Base-by-base conservation (phyloP, 2,888 invertebrate genomes). In the Hartigia nigra region DNA sequence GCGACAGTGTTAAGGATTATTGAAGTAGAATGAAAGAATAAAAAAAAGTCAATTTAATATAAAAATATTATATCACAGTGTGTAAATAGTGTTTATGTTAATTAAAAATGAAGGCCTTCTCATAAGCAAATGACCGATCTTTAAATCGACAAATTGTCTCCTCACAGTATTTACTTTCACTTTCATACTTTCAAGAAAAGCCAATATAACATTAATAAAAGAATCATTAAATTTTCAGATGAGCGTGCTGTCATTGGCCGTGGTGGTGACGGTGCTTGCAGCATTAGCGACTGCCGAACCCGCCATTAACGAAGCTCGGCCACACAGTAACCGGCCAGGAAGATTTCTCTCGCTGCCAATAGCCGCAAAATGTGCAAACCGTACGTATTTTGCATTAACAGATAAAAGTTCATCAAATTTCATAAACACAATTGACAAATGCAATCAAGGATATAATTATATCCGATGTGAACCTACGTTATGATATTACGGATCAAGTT, bases 311-410 rank as follows among this genome's bases (percentile, higher is more conserved):
- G 93, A 94, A 92, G 93, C 92, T 82, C 91, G 93, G 85, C 95
- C 95, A 83, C 95, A 95, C 89, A 93, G 94, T 81, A 95, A 94
- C 88, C 95, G 96, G 90, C 96, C 97, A 23, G 97, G 97, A 89
- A 93, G 97, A 88, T 97, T 97, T 93, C 94, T 97, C 83, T 95
- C 97, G 76, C 94, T 97, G 85, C 97, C 97, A 74, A 93, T 94
- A 82, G 94, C 97, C 81, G 94, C 95, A 90, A 97, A 97, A 93
- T 97, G 97, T 92, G 94, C 96, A 82, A 95, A 93, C 92, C 95
- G 97, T 97, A 93, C 96, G 97, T 96, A 55, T 5, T 5, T 23
- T 55, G 9, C 23, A 9, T 23, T 2, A 86, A 31, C 4, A 23
- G 23, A 55, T 23, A 55, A 23, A 55, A 23, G 14, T 39, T 39